phyloP scores from a whole-genome alignment of 2,113 vertebrate species.

The Chionodraco myersi region DNA sequence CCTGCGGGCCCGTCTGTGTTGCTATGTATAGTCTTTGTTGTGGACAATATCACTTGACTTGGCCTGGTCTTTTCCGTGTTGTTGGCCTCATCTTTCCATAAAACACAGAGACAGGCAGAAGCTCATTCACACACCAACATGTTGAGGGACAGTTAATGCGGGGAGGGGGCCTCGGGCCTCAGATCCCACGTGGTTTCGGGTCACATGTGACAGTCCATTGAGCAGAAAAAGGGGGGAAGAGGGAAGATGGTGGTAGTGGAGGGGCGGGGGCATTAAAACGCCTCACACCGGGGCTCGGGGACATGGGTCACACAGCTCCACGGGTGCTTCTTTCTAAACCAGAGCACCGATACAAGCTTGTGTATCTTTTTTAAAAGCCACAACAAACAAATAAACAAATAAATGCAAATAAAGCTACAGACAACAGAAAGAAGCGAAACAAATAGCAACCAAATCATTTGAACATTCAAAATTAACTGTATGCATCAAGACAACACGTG shows the following conservation, averaged over 20 bases:
- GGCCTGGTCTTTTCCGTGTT: slow-evolving; percentile 48
- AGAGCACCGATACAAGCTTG: neutral
- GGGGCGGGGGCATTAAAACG: slow-evolving; percentile 28
- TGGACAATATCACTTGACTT: slow-evolving; percentile 62
- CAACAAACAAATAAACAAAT: slow-evolving; percentile 47
- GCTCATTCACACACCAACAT: slow-evolving; percentile 20
- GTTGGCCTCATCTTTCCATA: slow-evolving; percentile 58
- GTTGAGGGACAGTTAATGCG: slow-evolving; percentile 49
- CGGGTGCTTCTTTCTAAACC: slow-evolving; percentile 26
- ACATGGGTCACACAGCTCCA: slow-evolving; percentile 46
- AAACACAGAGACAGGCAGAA: slow-evolving; percentile 38
- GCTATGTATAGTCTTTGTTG: slow-evolving; percentile 70
- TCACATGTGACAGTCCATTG: slow-evolving; percentile 63
- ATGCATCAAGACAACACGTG: neutral
- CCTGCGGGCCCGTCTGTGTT: slow-evolving; percentile 58
- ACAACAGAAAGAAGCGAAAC: neutral
- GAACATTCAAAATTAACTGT: neutral
- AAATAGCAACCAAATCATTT: neutral
- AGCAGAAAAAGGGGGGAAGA: slow-evolving; percentile 43
- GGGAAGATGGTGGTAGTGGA: slow-evolving; percentile 9
- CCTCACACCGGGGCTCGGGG: slow-evolving; percentile 26
- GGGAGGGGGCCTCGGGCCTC: slow-evolving; percentile 23
- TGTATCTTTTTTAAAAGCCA: slow-evolving; percentile 11
- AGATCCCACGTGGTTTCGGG: slow-evolving; percentile 41
- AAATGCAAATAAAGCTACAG: slow-evolving; percentile 15